Conservation (phyloP, 2,888 invertebrate genomes). For the Chymomyza amoena region DNA sequence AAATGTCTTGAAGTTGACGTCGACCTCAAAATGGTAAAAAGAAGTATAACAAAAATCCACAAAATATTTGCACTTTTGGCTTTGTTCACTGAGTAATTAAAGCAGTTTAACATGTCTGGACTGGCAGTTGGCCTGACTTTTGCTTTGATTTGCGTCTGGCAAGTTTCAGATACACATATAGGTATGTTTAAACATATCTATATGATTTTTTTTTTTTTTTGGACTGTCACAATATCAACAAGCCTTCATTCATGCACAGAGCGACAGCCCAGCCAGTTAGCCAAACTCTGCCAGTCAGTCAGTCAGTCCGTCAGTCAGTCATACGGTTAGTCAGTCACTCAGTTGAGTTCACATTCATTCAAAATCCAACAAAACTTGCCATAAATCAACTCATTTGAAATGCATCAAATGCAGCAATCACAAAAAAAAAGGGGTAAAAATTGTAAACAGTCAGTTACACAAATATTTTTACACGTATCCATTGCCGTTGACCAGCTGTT, state of each 20-base stretch:
- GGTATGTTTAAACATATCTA: too few species aligned
- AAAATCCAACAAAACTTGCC: constrained; percentile 63
- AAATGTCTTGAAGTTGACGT: constrained; percentile 42
- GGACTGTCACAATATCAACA: constrained; percentile 70
- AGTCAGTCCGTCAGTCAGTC: constrained; percentile 5
- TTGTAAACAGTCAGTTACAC: constrained; percentile 60
- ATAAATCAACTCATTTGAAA: constrained; percentile 74
- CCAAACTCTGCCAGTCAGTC: constrained; percentile 11
- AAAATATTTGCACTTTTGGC: constrained; percentile 21
- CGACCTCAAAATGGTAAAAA: constrained; percentile 42
- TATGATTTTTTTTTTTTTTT: constrained; percentile 25
- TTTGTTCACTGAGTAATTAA: constrained; percentile 61
- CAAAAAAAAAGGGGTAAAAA: constrained; percentile 30
- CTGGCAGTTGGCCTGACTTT: constrained; percentile 29
- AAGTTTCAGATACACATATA: constrained; percentile 27
- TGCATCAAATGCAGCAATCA: constrained; percentile 75
- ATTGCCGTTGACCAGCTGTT: not conserved
- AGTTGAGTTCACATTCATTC: constrained; percentile 50
- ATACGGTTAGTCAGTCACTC: constrained; percentile 23
- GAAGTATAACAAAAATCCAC: constrained; percentile 37
- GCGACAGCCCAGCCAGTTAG: constrained; percentile 54
- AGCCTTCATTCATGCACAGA: constrained; percentile 65
- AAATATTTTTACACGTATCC: constrained; percentile 66
- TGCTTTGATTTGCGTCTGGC: constrained; percentile 32
- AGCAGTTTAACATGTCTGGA: constrained; percentile 68